Percentiles rank a stretch among this genome's conserved stretches.
Evolutionary conservation across 2,888 invertebrate genomes (phyloP).

Genomic region (Scotopteryx bipunctaria): DNA sequence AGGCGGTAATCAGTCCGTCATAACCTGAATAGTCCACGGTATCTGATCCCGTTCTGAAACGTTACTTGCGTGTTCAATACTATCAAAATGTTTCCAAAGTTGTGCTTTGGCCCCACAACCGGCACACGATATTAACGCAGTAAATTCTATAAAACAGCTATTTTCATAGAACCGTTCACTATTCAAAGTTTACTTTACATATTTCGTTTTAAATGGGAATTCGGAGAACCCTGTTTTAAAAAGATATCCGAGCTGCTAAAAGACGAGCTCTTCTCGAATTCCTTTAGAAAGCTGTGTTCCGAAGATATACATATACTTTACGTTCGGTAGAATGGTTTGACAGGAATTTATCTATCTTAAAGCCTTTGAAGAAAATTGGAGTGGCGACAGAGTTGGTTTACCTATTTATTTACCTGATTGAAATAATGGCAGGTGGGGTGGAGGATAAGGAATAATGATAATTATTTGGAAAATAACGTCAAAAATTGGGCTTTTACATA

Average conservation of each 20-base stretch:
- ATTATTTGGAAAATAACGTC: neutral
- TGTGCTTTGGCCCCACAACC: constrained; percentile 22
- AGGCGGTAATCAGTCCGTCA: constrained; percentile 64
- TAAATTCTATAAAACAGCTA: constrained; percentile 24
- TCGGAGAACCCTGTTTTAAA: constrained; percentile 34
- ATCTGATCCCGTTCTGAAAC: constrained; percentile 48
- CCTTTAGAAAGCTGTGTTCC: constrained; percentile 39
- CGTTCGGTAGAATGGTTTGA: constrained; percentile 40
- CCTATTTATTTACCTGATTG: constrained; percentile 7
- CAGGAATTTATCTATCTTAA: constrained; percentile 28
- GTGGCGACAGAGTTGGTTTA: constrained; percentile 7
- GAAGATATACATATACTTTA: constrained; percentile 37
- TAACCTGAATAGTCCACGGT: constrained; percentile 60
- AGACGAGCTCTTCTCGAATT: constrained; percentile 37
- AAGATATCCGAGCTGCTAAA: constrained; percentile 34
- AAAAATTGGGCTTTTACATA: neutral
- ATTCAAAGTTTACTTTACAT: constrained; percentile 25
- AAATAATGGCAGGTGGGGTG: neutral
- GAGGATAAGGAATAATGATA: no score
- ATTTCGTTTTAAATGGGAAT: constrained; percentile 27
- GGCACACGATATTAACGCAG: constrained; percentile 13
- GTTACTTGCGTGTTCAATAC: constrained; percentile 45
- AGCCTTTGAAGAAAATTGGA: constrained; percentile 19
- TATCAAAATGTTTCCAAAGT: constrained; percentile 32
- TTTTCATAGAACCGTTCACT: constrained; percentile 10